Percentiles rank a stretch among this genome's conserved stretches.
phyloP scores from a whole-genome alignment of 2,113 vertebrate genomes.

The Gracilinanus agilis region DNA sequence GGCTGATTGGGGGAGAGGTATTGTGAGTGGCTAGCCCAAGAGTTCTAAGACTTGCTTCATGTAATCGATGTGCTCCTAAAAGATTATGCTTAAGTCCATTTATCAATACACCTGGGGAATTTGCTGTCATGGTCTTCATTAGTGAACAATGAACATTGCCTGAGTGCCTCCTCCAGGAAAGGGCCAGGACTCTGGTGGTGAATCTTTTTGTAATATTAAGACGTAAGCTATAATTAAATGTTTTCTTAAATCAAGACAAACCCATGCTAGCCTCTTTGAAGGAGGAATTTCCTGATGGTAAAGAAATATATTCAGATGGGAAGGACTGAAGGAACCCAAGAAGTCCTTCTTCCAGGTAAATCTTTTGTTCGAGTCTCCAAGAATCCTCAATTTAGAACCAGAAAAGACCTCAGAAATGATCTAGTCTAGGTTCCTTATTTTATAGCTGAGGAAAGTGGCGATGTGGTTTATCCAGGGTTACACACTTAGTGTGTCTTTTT shows the following conservation, averaged over 20 bases:
- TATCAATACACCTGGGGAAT: not conserved
- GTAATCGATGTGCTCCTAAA: not conserved
- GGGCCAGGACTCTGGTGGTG: not conserved
- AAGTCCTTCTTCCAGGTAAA: not conserved
- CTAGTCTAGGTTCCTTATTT: not conserved
- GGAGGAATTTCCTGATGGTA: not conserved
- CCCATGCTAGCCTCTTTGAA: not conserved
- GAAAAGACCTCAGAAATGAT: not conserved
- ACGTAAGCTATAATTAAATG: not conserved
- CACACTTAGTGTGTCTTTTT: not conserved
- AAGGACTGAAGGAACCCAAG: not conserved
- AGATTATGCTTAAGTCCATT: not conserved
- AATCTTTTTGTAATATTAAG: not conserved
- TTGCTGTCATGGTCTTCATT: no score
- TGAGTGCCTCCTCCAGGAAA: not conserved
- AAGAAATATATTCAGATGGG: not conserved
- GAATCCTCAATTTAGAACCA: not conserved
- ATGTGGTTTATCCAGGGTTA: not conserved
- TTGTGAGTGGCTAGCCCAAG: not conserved
- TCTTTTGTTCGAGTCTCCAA: not conserved
- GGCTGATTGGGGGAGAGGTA: not conserved
- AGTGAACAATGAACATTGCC: no score
- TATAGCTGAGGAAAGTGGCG: not conserved
- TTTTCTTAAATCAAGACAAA: not conserved
- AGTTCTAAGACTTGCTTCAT: constrained; percentile 9